Evolutionary conservation across 2,888 invertebrate species (phyloP).

Genomic region (Geotrupes spiniger): DNA sequence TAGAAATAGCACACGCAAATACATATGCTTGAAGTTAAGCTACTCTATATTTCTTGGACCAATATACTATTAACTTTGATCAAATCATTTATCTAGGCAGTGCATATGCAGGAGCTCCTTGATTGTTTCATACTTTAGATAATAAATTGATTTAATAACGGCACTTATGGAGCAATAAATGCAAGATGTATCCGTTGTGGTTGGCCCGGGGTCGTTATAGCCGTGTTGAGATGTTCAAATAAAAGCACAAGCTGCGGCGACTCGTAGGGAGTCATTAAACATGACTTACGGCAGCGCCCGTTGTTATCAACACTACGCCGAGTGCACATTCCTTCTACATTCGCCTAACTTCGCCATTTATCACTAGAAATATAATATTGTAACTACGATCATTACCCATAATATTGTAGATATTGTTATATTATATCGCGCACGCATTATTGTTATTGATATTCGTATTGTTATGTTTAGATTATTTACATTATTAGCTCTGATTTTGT

Average conservation of each 20-base stretch:
- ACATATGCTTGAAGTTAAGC: too few relatives aligned
- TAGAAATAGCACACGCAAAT: too few relatives aligned
- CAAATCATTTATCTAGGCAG: too few relatives aligned
- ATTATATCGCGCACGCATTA: not conserved
- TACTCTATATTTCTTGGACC: too few relatives aligned
- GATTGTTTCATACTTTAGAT: too few relatives aligned
- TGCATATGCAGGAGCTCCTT: too few relatives aligned
- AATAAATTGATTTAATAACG: slow-evolving; percentile 17
- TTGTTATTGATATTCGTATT: too few relatives aligned
- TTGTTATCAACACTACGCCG: slow-evolving; percentile 37
- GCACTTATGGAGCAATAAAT: slow-evolving; percentile 20
- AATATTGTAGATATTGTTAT: too few relatives aligned
- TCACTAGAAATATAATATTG: slow-evolving; percentile 23
- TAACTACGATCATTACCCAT: slow-evolving; percentile 23
- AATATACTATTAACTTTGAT: too few relatives aligned
- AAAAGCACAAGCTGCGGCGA: slow-evolving; percentile 24
- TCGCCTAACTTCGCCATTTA: slow-evolving; percentile 25
- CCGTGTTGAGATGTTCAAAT: slow-evolving; percentile 28
- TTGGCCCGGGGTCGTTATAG: slow-evolving; percentile 28
- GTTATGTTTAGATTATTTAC: too few relatives aligned
- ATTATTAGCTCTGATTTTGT: too few relatives aligned
- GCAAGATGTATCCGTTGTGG: slow-evolving; percentile 17
- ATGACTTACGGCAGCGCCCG: slow-evolving; percentile 34
- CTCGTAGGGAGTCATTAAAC: slow-evolving; percentile 34
- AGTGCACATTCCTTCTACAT: slow-evolving; percentile 29